These are phyloP conservation scores for Syrmaticus mikado DNA, from an alignment of 2,113 vertebrate genomes.

Conservation along the genomic window DNA sequence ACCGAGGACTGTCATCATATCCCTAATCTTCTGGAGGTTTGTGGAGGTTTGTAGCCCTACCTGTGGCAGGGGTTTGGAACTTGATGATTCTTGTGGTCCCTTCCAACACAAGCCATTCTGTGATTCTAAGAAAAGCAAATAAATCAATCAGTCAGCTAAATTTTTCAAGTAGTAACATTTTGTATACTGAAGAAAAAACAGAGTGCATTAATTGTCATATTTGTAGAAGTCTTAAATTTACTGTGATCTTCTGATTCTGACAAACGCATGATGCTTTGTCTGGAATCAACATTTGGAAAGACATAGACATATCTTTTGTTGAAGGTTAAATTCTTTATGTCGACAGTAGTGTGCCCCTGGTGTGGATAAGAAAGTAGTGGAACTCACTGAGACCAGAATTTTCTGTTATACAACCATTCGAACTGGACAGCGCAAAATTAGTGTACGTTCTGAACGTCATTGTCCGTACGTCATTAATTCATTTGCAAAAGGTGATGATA, in stretches of 20 bases:
- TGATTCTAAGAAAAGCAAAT: neutral
- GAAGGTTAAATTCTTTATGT: accelerated
- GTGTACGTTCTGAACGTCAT: neutral
- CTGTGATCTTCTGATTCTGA: neutral
- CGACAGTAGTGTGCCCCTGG: neutral
- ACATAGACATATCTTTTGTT: neutral
- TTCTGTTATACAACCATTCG: neutral
- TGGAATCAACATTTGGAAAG: neutral
- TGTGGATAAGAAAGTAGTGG: neutral
- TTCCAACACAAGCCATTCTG: too few species aligned
- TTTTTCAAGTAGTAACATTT: neutral
- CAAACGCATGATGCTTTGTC: neutral
- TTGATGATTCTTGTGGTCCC: too few species aligned
- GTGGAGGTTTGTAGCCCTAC: too few species aligned
- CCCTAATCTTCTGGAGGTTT: neutral
- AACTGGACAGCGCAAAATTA: neutral
- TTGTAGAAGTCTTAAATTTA: neutral
- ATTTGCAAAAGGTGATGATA: neutral
- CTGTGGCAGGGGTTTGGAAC: too few species aligned
- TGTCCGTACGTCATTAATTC: neutral
- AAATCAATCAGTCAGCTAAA: neutral
- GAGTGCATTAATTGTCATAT: neutral
- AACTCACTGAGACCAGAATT: neutral
- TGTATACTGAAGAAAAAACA: neutral
- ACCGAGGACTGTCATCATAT: neutral